Percentiles rank a stretch among this genome's conserved stretches.
Evolutionary conservation across 2,113 vertebrate genomes (phyloP).

Genomic region (Phrynosoma blainvillii): DNA sequence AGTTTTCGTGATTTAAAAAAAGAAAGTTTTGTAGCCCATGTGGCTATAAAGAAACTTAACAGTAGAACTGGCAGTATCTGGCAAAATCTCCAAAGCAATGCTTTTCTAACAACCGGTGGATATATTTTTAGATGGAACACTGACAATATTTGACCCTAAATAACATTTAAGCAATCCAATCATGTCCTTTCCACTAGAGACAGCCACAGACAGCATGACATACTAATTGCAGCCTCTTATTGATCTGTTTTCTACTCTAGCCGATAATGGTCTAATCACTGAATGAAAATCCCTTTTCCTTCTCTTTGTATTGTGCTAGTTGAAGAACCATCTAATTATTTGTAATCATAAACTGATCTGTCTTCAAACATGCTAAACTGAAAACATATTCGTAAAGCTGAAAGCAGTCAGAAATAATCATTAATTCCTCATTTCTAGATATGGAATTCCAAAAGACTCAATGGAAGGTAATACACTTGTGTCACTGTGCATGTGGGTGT

Average conservation of each 20-base stretch:
- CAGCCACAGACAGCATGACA: conserved; percentile 50
- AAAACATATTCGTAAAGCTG: not conserved
- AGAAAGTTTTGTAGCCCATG: not conserved
- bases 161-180: conserved; percentile 62
- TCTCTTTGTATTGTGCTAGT: conserved; percentile 47
- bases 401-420: not conserved
- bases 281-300: conserved; percentile 41
- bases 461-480: not conserved
- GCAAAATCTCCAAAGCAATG: not conserved
- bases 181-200: conserved; percentile 52
- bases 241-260: conserved; percentile 45
- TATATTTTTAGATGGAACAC: conserved; percentile 53
- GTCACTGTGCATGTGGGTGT: not conserved
- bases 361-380: conserved; percentile 27
- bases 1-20: not conserved
- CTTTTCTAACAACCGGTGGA: conserved; percentile 42
- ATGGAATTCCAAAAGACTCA: not conserved
- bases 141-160: conserved; percentile 62
- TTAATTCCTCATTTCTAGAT: not conserved
- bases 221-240: conserved; percentile 39
- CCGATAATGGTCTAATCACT: conserved; percentile 27
- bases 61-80: not conserved
- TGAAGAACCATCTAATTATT: conserved; percentile 41
- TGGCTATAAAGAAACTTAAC: not conserved
- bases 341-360: conserved; percentile 43